Base-by-base conservation (phyloP, 2,888 invertebrate genomes). In the Eudemis profundana region DNA sequence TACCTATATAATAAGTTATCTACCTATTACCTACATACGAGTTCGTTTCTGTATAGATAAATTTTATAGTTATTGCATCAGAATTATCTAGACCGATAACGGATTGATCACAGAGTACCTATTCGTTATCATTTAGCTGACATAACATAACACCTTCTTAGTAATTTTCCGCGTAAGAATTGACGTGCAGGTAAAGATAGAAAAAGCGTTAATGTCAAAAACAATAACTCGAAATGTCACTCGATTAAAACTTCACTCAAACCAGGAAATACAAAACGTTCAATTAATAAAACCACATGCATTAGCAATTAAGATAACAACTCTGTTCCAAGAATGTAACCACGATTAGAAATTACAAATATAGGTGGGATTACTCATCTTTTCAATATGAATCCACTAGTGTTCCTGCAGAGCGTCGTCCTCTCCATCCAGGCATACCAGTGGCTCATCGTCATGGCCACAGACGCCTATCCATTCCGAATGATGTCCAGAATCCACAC, bases 391-490 rank as follows among this genome's bases (percentile, higher is more conserved):
- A 80, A 89, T 71, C 88, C 86, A 0, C 61, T 87, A 0, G 74
- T 77, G 23, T 84, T 79, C 63, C 69, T 90, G 3, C 75, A 81
- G 10, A 77, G 72, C 4, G 70, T 89, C 27, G 72, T 88, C 5
- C 77, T 74, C 29, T 82, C 82, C 2, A 70, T 90, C n/a, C 82
- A 84, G 67, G 82, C 86, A 54, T 88, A 89, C 67, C 73, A 86
- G 33, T 90, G 89, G 90, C 73, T 90, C 1, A 49, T 89, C n/a
- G 85, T 88, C 14, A 73, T 85, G 10, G 90, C 88, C 2, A 79
- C 80, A 19, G 85, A 85, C 47, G 83, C 82, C 69, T 90, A 90
- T 56, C 91, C 90, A 0, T 77, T 91, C 27, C 74, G 76, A 1
- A 69, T 78, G 38, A 84, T 91, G 84, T 84, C 88, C 0, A 87